Base-by-base conservation (phyloP, 2,888 invertebrate genomes). In the Heliothis peltigera region DNA sequence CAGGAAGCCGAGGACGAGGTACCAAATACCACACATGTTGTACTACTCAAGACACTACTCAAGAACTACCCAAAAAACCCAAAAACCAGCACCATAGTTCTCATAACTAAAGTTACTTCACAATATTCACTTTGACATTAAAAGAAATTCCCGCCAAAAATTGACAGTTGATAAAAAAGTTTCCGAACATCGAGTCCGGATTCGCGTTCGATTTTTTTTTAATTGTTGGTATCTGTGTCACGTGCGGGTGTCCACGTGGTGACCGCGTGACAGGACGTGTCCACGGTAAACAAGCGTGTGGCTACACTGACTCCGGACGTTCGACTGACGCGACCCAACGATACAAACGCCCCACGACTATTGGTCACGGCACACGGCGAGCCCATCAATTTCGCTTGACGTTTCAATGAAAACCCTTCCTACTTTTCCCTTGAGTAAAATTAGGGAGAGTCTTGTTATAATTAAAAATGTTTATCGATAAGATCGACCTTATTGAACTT, bases 341-440 rank as follows among this genome's bases (percentile, higher is more conserved):
- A 87, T 87, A 87, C 89, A 88, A 89, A 87, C 91, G 88, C 92
- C 90, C 89, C 86, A 87, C 91, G 90, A 90, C 91, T 90, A 90
- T 89, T 92, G 93, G 92, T 91, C 93, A 93, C 91, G 90, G 80
- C 88, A 89, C 90, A 88, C 88, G 88, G 90, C 89, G 81, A 87
- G 89, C 89, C 92, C 94, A 94, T 94, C 94, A 94, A 94, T 94
- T 93, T 90, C 84, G 86, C 89, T 87, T 93, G 93, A 94, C 94
- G 91, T 92, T 92, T 92, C 92, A 92, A 92, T 92, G 91, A 92
- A 91, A 91, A 89, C 89, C 91, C 91, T 89, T 88, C 89, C 89
- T 90, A 87, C 91, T 89, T 90, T 90, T 88, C 90, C 91, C 91
- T 85, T 73, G 90, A 87, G 91, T 86, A 88, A 89, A 90, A 91